phyloP scores from a whole-genome alignment of 2,113 vertebrate species.

The Tympanuchus pallidicinctus region DNA sequence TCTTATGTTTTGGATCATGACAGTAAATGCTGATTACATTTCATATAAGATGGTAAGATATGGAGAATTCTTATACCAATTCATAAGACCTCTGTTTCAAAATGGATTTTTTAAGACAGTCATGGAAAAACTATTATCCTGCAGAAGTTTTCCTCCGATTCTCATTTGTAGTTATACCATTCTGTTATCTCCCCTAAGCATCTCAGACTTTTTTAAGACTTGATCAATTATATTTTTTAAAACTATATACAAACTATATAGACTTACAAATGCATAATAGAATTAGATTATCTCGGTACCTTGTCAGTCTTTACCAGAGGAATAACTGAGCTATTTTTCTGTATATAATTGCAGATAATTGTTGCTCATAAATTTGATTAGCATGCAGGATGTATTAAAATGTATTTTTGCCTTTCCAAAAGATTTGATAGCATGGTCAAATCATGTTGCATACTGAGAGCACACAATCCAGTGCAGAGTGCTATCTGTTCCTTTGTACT shows the following conservation, averaged over 20 bases:
- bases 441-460: not conserved
- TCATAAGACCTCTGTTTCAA: not conserved
- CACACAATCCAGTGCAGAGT: not conserved
- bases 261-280: not conserved
- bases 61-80: not conserved
- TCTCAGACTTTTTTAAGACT: not conserved
- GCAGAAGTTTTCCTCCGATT: not conserved
- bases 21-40: not conserved
- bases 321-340: not conserved
- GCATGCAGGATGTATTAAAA: not conserved
- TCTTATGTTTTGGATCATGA: not conserved
- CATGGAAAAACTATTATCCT: not conserved
- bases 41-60: not conserved
- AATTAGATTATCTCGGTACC: not conserved
- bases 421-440: not conserved
- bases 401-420: not conserved
- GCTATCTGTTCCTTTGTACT: too few relatives aligned
- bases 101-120: not conserved
- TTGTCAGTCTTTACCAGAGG: not conserved
- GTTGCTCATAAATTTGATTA: not conserved
- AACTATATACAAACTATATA: not conserved
- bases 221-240: not conserved
- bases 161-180: not conserved
- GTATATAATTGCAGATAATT: not conserved
- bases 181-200: not conserved